A percentile compares a stretch with the other conserved stretches of the same genome.
Conservation (phyloP, 2,113 vertebrate species). For the Seriola quinqueradiata region DNA sequence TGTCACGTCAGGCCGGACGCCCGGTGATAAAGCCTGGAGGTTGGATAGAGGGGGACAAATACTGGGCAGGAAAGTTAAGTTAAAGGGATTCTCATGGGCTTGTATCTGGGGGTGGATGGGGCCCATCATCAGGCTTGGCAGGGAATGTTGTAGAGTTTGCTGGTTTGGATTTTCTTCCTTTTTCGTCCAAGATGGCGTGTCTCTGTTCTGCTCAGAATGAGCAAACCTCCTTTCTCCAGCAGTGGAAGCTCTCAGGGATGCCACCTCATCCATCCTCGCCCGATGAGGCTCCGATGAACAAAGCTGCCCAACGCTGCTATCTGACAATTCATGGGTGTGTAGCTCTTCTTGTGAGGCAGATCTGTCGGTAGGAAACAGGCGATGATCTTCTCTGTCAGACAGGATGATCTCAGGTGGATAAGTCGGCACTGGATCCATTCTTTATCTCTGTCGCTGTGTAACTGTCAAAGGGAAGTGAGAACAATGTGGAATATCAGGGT, state of each 20-base stretch:
- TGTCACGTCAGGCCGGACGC: accelerated
- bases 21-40: background rate
- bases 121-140: too few species aligned
- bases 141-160: background rate
- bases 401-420: background rate
- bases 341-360: background rate
- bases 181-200: background rate
- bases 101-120: background rate
- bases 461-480: background rate
- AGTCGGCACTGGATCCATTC: background rate
- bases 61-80: background rate
- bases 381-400: background rate
- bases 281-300: background rate
- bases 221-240: background rate
- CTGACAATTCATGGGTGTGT: accelerated
- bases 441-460: background rate
- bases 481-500: background rate
- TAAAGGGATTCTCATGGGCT: background rate
- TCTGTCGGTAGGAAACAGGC: too few species aligned
- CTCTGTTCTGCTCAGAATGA: background rate
- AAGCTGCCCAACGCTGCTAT: background rate
- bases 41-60: background rate
- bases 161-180: background rate
- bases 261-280: accelerated
- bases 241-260: accelerated